Evolutionary conservation across 2,113 vertebrate species (phyloP).

Genomic region (Hydropotes inermis): DNA sequence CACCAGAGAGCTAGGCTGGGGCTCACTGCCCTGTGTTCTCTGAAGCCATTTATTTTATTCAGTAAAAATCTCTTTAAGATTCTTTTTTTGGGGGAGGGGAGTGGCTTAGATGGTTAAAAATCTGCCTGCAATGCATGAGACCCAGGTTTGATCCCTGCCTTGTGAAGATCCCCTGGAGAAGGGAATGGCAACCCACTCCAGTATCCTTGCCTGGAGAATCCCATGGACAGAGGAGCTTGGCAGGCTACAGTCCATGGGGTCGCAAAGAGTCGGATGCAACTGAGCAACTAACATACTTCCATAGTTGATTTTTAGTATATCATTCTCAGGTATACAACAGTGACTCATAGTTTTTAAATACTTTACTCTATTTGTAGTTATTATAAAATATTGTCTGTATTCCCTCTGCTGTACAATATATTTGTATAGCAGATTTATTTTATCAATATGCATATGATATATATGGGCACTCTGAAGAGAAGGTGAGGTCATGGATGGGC

Average conservation of each 20-base stretch:
- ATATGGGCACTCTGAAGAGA: neutral
- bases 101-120: neutral
- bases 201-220: neutral
- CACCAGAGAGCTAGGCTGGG: neutral
- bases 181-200: neutral
- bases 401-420: neutral
- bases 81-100: neutral
- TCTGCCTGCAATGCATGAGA: neutral
- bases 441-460: neutral
- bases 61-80: neutral
- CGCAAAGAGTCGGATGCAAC: accelerated
- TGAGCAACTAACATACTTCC: neutral
- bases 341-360: neutral
- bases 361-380: neutral
- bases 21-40: neutral
- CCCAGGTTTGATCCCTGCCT: neutral
- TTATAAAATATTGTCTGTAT: neutral
- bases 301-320: neutral
- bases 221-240: neutral
- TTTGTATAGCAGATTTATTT: too few species aligned
- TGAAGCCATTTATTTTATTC: neutral
- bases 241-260: neutral
- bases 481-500: neutral
- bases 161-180: neutral
- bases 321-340: neutral